Evolutionary conservation across 2,888 invertebrate genomes (phyloP).

Genomic region (Hydropsyche betteni): DNA sequence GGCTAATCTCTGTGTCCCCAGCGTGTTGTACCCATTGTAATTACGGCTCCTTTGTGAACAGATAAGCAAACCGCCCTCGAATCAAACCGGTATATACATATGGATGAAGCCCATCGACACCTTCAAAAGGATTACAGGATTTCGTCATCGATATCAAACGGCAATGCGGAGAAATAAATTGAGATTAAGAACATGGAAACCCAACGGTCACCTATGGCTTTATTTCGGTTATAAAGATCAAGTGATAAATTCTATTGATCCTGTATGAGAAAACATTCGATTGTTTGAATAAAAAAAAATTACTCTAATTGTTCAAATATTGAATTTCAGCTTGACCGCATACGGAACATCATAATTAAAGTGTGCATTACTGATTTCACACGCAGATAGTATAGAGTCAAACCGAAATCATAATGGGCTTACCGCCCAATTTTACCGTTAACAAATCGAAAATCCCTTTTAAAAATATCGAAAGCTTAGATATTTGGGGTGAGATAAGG

Average conservation of each 20-base stretch:
- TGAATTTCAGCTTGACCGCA: conserved; percentile 2
- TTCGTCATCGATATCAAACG: too few relatives aligned
- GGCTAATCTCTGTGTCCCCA: conserved; percentile 28
- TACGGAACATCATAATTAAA: conserved; percentile 11
- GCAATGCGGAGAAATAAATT: too few relatives aligned
- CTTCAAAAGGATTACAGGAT: conserved; percentile 24
- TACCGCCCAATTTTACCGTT: conserved; percentile 34
- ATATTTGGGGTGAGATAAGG: conserved; percentile 48
- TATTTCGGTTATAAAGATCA: too few relatives aligned
- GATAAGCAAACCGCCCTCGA: conserved; percentile 49
- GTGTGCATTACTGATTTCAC: conserved; percentile 47
- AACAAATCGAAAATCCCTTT: conserved; percentile 44
- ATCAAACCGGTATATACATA: not conserved
- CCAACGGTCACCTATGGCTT: too few relatives aligned
- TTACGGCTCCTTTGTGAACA: conserved; percentile 47
- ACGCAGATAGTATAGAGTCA: conserved; percentile 45
- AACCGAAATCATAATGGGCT: conserved; percentile 14
- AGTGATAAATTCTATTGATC: too few relatives aligned
- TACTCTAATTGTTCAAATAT: too few relatives aligned
- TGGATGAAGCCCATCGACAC: not conserved
- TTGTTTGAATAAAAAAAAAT: too few relatives aligned
- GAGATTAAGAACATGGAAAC: too few relatives aligned
- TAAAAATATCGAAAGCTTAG: conserved; percentile 41
- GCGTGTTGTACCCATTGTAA: conserved; percentile 43
- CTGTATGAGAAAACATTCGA: too few relatives aligned